A percentile compares a stretch with the other conserved stretches of the same genome.
Evolutionary conservation across 2,888 invertebrate genomes (phyloP).

Genomic region (Sepioteuthis lessoniana): DNA sequence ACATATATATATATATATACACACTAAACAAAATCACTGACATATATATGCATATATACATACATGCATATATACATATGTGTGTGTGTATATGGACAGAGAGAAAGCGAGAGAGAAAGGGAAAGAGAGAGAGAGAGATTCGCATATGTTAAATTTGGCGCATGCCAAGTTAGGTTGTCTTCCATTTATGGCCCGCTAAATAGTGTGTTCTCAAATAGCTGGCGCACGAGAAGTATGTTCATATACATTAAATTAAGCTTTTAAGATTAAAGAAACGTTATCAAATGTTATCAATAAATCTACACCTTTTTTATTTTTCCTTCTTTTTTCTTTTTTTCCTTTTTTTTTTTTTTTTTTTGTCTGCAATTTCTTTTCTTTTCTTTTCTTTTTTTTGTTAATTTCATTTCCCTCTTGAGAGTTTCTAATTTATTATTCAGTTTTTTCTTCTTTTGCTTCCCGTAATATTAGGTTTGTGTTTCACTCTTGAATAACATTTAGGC

Average conservation of each 20-base stretch:
- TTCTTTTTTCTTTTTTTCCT: not conserved
- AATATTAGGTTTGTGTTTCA: not conserved
- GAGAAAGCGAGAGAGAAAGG: not conserved
- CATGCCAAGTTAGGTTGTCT: not conserved
- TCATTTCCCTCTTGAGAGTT: constrained; percentile 14
- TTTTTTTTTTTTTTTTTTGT: not conserved
- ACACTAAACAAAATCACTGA: no score
- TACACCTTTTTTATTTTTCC: not conserved
- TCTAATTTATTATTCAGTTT: not conserved
- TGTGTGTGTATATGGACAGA: no score
- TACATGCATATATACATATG: no score
- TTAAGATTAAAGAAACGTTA: not conserved
- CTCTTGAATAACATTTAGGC: constrained; percentile 33
- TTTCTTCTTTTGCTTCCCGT: not conserved
- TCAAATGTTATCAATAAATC: not conserved
- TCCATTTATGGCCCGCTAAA: no score
- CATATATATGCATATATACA: no score
- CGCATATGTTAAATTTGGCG: not conserved
- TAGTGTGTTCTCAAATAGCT: no score
- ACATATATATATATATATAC: no score
- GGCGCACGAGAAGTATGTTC: not conserved
- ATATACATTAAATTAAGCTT: not conserved
- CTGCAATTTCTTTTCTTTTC: no score
- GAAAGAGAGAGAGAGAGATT: not conserved
- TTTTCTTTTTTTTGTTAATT: not conserved